These are phyloP conservation scores for Dinocampus coccinellae DNA, from an alignment of 2,888 invertebrate species.

Conservation along the genomic window DNA sequence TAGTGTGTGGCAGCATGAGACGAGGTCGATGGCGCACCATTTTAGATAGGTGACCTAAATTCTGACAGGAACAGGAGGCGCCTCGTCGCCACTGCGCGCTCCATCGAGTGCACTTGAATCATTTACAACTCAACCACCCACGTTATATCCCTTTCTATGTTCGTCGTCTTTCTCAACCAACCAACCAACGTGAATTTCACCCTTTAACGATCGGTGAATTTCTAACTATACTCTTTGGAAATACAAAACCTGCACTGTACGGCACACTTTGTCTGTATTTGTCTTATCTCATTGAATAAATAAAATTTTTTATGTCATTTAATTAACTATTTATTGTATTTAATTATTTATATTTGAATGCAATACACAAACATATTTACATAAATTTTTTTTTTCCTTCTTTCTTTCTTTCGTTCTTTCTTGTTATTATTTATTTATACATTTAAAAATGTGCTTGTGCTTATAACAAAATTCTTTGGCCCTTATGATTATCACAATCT, in stretches of 20 bases:
- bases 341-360: neutral
- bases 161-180: slow-evolving; percentile 16
- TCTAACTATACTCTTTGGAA: neutral
- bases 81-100: slow-evolving; percentile 50
- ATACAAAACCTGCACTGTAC: neutral
- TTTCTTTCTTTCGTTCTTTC: neutral
- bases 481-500: neutral
- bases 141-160: slow-evolving; percentile 5
- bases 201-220: slow-evolving; percentile 18
- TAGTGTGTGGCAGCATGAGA: slow-evolving; percentile 22
- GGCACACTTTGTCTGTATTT: neutral
- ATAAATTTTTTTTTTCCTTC: neutral
- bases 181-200: neutral
- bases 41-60: slow-evolving; percentile 57
- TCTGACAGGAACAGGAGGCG: slow-evolving; percentile 40
- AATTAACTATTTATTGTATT: neutral
- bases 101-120: slow-evolving; percentile 52
- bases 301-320: no score
- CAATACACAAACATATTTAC: neutral
- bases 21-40: slow-evolving; percentile 50
- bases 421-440: neutral
- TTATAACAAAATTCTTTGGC: neutral
- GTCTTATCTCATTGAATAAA: neutral
- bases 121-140: slow-evolving; percentile 45
- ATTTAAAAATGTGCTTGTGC: neutral